Conservation (phyloP, 2,888 invertebrate genomes). For the Slavum lentiscoides region DNA sequence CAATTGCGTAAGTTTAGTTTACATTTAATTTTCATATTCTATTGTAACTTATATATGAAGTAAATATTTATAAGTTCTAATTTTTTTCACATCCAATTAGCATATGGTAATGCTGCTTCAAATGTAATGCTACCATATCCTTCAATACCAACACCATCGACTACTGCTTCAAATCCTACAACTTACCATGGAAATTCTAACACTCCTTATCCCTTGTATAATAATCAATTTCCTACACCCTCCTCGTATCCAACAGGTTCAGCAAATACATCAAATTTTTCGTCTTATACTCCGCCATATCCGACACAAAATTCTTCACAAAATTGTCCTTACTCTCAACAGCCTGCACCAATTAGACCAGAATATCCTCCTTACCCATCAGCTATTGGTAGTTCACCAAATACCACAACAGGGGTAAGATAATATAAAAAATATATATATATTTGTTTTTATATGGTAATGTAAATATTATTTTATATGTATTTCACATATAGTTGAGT, state of each 20-base stretch:
- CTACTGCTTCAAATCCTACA: conserved; percentile 39
- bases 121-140: conserved; percentile 58
- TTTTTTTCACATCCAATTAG: conserved; percentile 4
- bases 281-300: conserved; percentile 45
- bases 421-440: background rate
- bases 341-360: conserved; percentile 36
- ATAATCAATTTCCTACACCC: conserved; percentile 44
- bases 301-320: conserved; percentile 39
- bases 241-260: conserved; percentile 36
- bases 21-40: background rate
- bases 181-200: conserved; percentile 35
- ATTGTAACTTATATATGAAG: background rate
- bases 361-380: conserved; percentile 48
- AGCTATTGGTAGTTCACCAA: conserved; percentile 7
- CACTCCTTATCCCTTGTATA: conserved; percentile 46
- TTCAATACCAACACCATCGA: conserved; percentile 37
- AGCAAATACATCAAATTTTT: conserved; percentile 33
- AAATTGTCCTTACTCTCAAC: conserved; percentile 34
- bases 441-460: background rate
- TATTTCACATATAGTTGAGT: conserved; percentile 58
- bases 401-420: conserved; percentile 45
- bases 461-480: background rate
- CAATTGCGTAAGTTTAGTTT: conserved; percentile 31
- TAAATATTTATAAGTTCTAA: background rate
- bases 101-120: conserved; percentile 27